phyloP scores from a whole-genome alignment of 2,888 invertebrate species.

The Amphiduros pacificus region DNA sequence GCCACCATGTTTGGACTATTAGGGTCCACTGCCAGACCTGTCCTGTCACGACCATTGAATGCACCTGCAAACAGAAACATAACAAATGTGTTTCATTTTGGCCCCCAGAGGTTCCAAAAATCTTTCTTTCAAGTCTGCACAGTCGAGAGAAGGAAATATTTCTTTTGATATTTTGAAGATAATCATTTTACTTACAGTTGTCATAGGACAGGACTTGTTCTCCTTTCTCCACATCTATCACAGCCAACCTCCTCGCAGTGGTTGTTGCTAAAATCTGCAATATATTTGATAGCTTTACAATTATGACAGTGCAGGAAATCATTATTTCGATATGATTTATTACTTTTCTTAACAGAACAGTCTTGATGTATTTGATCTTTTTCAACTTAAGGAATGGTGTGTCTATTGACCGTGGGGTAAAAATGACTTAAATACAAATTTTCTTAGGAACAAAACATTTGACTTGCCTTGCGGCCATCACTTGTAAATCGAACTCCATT shows the following conservation, averaged over 20 bases:
- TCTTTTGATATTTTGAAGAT: too few relatives aligned
- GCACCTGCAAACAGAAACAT: slow-evolving; percentile 38
- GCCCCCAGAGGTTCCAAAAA: too few relatives aligned
- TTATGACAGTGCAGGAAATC: too few relatives aligned
- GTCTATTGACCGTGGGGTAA: too few relatives aligned
- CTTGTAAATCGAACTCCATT: slow-evolving; percentile 62
- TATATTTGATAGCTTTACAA: too few relatives aligned
- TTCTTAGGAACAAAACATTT: too few relatives aligned
- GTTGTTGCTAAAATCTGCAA: slow-evolving; percentile 61
- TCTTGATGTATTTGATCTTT: too few relatives aligned
- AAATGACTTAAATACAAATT: too few relatives aligned
- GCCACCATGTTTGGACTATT: slow-evolving; percentile 61
- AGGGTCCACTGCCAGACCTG: slow-evolving; percentile 62
- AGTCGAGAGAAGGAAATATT: neutral
- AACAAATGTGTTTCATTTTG: too few relatives aligned
- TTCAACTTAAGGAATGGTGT: too few relatives aligned
- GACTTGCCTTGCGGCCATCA: slow-evolving; percentile 59
- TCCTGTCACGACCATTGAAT: slow-evolving; percentile 60
- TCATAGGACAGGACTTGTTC: slow-evolving; percentile 62
- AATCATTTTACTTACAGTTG: slow-evolving; percentile 52
- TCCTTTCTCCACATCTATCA: slow-evolving; percentile 63
- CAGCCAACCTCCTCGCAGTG: slow-evolving; percentile 60
- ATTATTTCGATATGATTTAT: too few relatives aligned
- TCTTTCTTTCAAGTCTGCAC: neutral
- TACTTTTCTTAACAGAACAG: too few relatives aligned